Base-by-base conservation (phyloP, 2,113 vertebrate genomes). In the Steatornis caripensis region DNA sequence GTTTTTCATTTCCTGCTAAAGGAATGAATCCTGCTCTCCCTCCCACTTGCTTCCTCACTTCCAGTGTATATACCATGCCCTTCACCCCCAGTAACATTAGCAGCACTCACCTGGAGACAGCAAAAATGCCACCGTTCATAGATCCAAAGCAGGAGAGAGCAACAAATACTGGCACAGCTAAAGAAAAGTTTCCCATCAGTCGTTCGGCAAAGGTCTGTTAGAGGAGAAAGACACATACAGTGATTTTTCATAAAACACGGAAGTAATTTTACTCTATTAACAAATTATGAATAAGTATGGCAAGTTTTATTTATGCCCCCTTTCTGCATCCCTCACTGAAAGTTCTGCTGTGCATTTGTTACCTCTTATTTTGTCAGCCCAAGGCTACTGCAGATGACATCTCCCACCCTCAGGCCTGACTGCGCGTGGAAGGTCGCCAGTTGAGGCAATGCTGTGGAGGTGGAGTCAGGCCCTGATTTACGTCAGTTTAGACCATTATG, bases 71-170 rank as follows among this genome's bases (percentile, higher is more conserved):
- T 27, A 30, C 29, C 37, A 45, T 37, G 45, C 10, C 45, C 36
- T 82, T 61, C 34, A 45, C 3, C 14, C 37, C 24, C 37, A 64
- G 16, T 27, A 70, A 79, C 8, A 54, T 19, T 12, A 79, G 64
- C 66, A 96, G 58, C 55, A 49, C 98, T 98, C 71, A 99, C 99
- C 99, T 99, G 84, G 99, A 99, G 77, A 99, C 98, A 0, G 99
- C 99, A 96, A 99, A 99, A 72, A 99, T 24, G 10, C 98, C 92
- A 3, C 99, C 99, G 23, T 99, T 99, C 99, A 99, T 99, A 54
- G 99, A 99, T 13, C 99, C 99, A 55, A 98, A 99, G 94, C 99
- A 99, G 84, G 99, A 99, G 83, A 99, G 97, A 43, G 99, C 99
- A 76, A 99, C 99, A 90, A 99, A 99, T 84, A 99, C 95, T 0